Evolutionary conservation across 92 coral and sea anemone genomes (phyloP).

Genomic region (Pocillopora grandis): DNA sequence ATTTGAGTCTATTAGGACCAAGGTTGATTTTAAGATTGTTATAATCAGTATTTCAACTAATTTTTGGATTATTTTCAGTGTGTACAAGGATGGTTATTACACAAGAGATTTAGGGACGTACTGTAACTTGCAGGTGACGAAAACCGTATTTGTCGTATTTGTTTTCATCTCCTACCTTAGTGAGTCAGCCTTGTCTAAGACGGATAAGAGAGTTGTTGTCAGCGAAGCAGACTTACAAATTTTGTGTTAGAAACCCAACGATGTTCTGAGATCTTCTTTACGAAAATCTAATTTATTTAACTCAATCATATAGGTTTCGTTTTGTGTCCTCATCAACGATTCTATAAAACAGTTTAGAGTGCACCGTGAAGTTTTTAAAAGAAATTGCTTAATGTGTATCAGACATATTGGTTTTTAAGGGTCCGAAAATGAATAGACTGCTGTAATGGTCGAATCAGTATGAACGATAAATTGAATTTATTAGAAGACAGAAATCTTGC

Average conservation of each 20-base stretch:
- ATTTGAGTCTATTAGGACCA: constrained; percentile 77
- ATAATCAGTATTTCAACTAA: constrained; percentile 47
- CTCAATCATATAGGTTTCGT: constrained; percentile 41
- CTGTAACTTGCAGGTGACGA: not conserved
- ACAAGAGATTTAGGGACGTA: not conserved
- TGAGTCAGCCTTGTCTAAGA: not conserved
- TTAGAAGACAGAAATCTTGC: constrained; percentile 25
- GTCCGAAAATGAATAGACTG: constrained; percentile 38
- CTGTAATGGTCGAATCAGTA: constrained; percentile 18
- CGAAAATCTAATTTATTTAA: constrained; percentile 42
- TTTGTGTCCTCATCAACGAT: constrained; percentile 30
- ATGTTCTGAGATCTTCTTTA: constrained; percentile 18
- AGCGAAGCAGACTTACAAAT: not conserved
- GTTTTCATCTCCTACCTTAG: not conserved
- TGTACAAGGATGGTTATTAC: not conserved
- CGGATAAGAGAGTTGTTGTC: not conserved
- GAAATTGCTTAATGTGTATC: constrained; percentile 49
- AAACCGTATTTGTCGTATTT: not conserved
- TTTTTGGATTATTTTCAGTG: constrained; percentile 11
- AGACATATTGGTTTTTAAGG: constrained; percentile 42
- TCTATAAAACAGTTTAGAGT: constrained; percentile 33
- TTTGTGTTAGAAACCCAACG: not conserved
- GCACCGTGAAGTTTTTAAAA: constrained; percentile 44
- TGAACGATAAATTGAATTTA: constrained; percentile 37
- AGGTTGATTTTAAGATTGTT: constrained; percentile 74